Percentiles rank a stretch among this genome's conserved stretches.
phyloP scores from a whole-genome alignment of 2,113 vertebrate species.

The Tylochromis polylepis region DNA sequence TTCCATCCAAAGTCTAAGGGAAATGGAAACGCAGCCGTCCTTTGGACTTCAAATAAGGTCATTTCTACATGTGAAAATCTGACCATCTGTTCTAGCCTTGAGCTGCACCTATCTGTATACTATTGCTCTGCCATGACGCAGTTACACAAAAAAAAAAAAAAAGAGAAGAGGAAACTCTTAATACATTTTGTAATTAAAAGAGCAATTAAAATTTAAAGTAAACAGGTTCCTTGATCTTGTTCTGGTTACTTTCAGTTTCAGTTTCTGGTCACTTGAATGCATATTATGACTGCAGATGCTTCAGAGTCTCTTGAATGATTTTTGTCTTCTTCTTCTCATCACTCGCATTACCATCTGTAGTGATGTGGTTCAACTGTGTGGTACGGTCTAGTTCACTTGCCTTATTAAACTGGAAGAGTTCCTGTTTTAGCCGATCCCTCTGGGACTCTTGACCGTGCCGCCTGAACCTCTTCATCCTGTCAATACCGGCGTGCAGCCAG shows the following conservation, averaged over 20 bases:
- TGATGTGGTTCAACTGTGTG: not conserved
- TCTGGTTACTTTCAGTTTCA: not conserved
- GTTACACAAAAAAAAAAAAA: too few relatives aligned
- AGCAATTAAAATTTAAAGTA: not conserved
- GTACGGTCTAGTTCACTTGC: slow-evolving; percentile 41
- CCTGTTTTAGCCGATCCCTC: slow-evolving; percentile 87
- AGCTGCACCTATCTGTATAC: too few relatives aligned
- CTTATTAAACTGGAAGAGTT: slow-evolving; percentile 97
- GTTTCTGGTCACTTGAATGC: not conserved
- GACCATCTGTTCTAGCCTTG: too few relatives aligned
- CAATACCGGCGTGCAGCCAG: slow-evolving; percentile 53
- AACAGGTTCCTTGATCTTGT: not conserved
- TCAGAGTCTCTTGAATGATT: not conserved
- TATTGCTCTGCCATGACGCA: too few relatives aligned
- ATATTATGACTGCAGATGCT: not conserved
- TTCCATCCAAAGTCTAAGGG: not conserved
- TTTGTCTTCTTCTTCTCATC: not conserved
- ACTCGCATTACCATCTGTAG: not conserved
- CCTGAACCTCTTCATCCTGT: slow-evolving; percentile 92
- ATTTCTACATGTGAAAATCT: too few relatives aligned
- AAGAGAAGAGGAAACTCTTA: not conserved
- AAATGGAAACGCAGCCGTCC: too few relatives aligned
- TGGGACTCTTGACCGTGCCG: slow-evolving; percentile 88
- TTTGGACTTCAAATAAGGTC: too few relatives aligned
- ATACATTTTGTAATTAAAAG: not conserved